phyloP scores from a whole-genome alignment of 2,113 vertebrate genomes.

The Phainopepla nitens region DNA sequence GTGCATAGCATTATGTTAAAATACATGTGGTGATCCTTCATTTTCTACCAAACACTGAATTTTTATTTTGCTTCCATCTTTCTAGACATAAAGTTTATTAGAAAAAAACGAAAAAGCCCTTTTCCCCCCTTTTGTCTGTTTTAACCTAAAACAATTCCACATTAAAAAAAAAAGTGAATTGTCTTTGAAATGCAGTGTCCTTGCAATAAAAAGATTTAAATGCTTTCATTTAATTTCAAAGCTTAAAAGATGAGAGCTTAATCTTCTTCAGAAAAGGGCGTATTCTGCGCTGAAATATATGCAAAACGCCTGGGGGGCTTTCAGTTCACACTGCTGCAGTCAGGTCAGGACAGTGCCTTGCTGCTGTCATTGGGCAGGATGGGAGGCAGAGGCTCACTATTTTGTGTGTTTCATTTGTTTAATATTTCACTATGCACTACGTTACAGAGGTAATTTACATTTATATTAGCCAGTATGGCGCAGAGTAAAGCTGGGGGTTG shows the following conservation, averaged over 20 bases:
- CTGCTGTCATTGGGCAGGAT: neutral
- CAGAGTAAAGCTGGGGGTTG: neutral
- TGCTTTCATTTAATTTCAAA: neutral
- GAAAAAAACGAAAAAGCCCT: neutral
- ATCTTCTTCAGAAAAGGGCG: conserved; percentile 22
- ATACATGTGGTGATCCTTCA: neutral
- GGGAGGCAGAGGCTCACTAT: neutral
- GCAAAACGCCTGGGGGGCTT: neutral
- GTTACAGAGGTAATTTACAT: neutral
- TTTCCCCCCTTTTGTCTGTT: fast-evolving
- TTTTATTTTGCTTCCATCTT: neutral
- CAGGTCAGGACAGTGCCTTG: neutral
- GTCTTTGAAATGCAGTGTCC: neutral
- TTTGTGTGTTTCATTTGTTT: neutral
- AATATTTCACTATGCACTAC: neutral
- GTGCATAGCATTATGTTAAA: neutral
- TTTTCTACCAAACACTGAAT: neutral
- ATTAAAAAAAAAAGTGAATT: neutral
- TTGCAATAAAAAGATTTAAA: neutral
- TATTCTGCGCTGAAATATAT: conserved; percentile 1
- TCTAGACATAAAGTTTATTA: neutral
- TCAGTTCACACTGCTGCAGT: neutral
- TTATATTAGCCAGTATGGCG: neutral
- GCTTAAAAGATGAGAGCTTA: conserved; percentile 7
- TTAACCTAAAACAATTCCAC: neutral